A percentile compares a stretch with the other conserved stretches of the same genome.
Conservation (phyloP, 2,888 invertebrate species). For the Acronicta alni region DNA sequence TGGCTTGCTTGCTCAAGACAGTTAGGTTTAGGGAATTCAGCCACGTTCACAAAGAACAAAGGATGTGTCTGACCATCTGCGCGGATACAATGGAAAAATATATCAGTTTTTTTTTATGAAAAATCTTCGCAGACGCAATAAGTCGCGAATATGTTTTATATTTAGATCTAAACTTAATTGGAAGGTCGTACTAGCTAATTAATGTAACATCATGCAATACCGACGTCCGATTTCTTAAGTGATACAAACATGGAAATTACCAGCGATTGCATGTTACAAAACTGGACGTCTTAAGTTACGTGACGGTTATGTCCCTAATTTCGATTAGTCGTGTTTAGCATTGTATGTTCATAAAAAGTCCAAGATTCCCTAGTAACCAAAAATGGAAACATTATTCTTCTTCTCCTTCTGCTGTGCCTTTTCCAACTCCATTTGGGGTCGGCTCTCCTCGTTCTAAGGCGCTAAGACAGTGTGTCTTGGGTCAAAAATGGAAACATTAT, state of each 20-base stretch:
- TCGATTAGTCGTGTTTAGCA: no score
- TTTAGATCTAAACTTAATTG: conserved; percentile 20
- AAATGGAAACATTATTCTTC: no score
- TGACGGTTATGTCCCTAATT: no score
- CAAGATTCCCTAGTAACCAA: no score
- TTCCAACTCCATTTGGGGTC: no score
- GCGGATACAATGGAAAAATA: conserved; percentile 29
- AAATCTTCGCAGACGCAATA: conserved; percentile 13
- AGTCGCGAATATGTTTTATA: conserved; percentile 28
- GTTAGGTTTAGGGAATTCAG: conserved; percentile 51
- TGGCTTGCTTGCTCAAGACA: conserved; percentile 54
- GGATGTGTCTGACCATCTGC: conserved; percentile 40
- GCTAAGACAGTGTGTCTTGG: no score
- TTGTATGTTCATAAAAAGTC: no score
- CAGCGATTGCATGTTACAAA: conserved; percentile 19
- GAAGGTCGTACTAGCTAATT: conserved; percentile 32
- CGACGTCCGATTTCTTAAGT: conserved; percentile 42
- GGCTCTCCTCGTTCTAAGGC: no score
- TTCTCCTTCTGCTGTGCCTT: no score
- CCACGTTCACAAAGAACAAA: conserved; percentile 48
- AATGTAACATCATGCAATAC: conserved; percentile 45
- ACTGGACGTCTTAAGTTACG: conserved; percentile 21
- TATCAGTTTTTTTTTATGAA: conserved; percentile 20
- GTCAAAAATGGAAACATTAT: no score
- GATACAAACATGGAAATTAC: conserved; percentile 23